Base-by-base conservation (phyloP, 2,797 vertebrate species). In the Salmo trutta region DNA sequence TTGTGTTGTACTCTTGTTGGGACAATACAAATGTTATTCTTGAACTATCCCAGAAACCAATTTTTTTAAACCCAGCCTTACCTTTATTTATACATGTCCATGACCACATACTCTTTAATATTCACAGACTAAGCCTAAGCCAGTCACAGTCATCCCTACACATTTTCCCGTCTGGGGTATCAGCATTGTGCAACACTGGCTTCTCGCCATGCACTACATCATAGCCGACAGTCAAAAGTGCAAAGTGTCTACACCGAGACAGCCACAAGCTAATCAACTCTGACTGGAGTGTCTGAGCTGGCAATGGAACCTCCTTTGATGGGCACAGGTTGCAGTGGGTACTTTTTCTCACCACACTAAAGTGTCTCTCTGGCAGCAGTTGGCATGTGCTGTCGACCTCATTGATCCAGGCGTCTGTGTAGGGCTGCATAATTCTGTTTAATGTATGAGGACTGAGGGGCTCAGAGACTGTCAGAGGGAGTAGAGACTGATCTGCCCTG, bases 381-480 rank as follows among this genome's bases (percentile, higher is more conserved):
- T 91, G 83, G 87, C 91, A 87, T 86, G 82, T 88, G 83, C 87
- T 81, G 81, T 87, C 88, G 87, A 89, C 82, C 85, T 82, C 89
- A 91, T 89, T 93, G 91, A 93, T 91, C 81, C 70, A 78, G 85
- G 77, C 80, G 84, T 90, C 88, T 89, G 88, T 88, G 85, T 77
- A 77, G 82, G 77, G 81, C 85, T 90, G 90, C 89, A 93, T 93
- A 92, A 94, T 92, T 90, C 85, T 85, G 84, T 88, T 90, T 92
- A 93, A 94, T 93, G 89, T 92, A 91, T 87, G 86, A 91, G 85
- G 85, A 89, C 81, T 41, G 62, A 80, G 81, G 79, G 81, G 79
- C 41, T 85, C 77, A 70, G 62, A 84, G 84, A 82, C 83, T 87
- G 89, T 92, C 91, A 89, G 84, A 85, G 88, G 84, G 84, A 84